Conservation (phyloP, 2,113 vertebrate genomes). For the Solenodon paradoxus region DNA sequence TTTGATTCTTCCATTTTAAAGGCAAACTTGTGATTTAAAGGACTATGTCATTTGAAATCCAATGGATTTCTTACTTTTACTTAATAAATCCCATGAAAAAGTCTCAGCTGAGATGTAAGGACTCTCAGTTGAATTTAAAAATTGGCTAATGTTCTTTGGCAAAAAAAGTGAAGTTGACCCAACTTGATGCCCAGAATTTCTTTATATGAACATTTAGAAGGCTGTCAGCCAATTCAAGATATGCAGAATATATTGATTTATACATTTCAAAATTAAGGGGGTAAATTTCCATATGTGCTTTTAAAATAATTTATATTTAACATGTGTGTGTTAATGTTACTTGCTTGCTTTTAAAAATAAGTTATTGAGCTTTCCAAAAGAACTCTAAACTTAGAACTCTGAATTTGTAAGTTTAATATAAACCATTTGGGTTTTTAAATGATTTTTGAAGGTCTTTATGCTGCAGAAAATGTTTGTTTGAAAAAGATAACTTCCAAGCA, state of each 20-base stretch:
- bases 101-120: neutral
- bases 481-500: conserved; percentile 44
- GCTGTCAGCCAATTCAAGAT: neutral
- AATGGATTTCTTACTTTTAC: neutral
- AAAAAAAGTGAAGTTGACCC: neutral
- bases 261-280: neutral
- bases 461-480: conserved; percentile 41
- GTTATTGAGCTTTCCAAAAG: conserved; percentile 21
- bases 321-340: neutral
- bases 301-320: conserved; percentile 32
- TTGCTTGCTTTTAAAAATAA: conserved; percentile 40
- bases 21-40: neutral
- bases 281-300: neutral
- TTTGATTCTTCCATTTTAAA: neutral
- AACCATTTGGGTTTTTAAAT: conserved; percentile 49
- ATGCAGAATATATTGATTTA: neutral
- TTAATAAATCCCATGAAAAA: neutral
- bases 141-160: conserved; percentile 7
- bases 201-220: neutral
- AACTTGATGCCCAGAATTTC: conserved; percentile 7
- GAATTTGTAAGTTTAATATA: conserved; percentile 33
- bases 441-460: neutral
- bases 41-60: neutral
- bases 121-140: neutral
- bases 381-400: conserved; percentile 28